These are phyloP conservation scores for Ametastegia equiseti DNA, from an alignment of 2,888 invertebrate genomes.

Conservation along the genomic window DNA sequence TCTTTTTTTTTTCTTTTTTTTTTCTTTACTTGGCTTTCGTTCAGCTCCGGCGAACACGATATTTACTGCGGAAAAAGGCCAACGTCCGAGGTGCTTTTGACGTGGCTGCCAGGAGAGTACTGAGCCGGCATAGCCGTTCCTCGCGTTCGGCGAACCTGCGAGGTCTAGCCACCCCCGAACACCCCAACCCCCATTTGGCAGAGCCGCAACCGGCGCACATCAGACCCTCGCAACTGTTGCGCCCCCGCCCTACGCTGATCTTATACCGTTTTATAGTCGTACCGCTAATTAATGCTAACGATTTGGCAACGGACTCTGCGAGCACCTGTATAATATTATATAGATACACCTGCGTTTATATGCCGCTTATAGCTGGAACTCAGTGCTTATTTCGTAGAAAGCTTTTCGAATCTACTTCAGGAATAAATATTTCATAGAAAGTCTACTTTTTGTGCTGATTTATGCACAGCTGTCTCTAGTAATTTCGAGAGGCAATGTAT, in stretches of 20 bases:
- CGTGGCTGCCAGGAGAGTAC: slow-evolving; percentile 65
- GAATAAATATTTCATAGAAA: no score
- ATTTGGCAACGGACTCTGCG: slow-evolving; percentile 39
- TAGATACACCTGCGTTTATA: no score
- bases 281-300: slow-evolving; percentile 37
- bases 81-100: slow-evolving; percentile 56
- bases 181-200: slow-evolving; percentile 45
- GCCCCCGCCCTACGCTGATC: slow-evolving; percentile 63
- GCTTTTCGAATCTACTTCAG: no score
- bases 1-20: background rate
- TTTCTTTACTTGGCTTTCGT: background rate
- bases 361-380: no score
- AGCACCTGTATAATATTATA: no score
- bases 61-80: background rate
- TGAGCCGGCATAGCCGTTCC: slow-evolving; percentile 62
- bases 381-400: background rate
- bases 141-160: slow-evolving; percentile 61
- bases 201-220: slow-evolving; percentile 69
- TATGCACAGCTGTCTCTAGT: no score
- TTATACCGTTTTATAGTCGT: slow-evolving; percentile 43
- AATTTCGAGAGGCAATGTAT: no score
- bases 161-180: slow-evolving; percentile 55
- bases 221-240: slow-evolving; percentile 75
- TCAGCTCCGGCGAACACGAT: slow-evolving; percentile 20
- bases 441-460: no score